Percentiles rank a stretch among this genome's conserved stretches.
Conservation (phyloP, 30 jellyfish, hydroid and myxozoan genomes). For the Chrysaora quinquecirrha region DNA sequence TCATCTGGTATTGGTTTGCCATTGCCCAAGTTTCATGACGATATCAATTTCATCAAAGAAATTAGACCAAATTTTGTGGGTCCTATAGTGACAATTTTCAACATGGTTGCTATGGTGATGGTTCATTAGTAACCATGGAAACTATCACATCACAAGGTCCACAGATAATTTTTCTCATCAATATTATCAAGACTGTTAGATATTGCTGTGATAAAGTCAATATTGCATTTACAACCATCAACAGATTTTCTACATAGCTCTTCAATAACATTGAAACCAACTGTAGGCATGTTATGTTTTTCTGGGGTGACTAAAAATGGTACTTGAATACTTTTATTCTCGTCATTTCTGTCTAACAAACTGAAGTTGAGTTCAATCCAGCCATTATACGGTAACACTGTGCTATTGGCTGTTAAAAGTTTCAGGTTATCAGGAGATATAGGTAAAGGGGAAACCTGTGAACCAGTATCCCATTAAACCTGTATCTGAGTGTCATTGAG, state of each 20-base stretch:
- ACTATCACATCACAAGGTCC: no score
- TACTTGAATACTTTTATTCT: no score
- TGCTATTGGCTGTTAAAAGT: constrained; percentile 10
- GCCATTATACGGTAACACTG: constrained; percentile 16
- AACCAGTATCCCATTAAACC: constrained; percentile 17
- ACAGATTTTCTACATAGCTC: neutral
- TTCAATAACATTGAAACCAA: constrained; percentile 34
- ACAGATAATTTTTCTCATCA: neutral
- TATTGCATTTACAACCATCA: neutral
- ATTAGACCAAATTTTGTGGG: no score
- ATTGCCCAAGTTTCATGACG: no score
- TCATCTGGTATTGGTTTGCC: no score
- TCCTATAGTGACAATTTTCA: no score
- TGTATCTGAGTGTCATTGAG: neutral
- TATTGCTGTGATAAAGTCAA: neutral
- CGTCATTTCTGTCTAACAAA: no score
- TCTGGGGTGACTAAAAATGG: constrained; percentile 39
- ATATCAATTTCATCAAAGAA: no score
- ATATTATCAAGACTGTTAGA: neutral
- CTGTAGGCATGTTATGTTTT: constrained; percentile 6
- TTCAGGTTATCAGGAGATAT: neutral
- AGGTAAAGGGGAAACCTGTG: constrained; percentile 23
- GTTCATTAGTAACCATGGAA: no score
- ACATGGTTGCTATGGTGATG: no score
- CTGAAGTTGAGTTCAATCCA: constrained; percentile 15